phyloP scores from a whole-genome alignment of 2,888 invertebrate genomes.

The Eupeodes luniger region DNA sequence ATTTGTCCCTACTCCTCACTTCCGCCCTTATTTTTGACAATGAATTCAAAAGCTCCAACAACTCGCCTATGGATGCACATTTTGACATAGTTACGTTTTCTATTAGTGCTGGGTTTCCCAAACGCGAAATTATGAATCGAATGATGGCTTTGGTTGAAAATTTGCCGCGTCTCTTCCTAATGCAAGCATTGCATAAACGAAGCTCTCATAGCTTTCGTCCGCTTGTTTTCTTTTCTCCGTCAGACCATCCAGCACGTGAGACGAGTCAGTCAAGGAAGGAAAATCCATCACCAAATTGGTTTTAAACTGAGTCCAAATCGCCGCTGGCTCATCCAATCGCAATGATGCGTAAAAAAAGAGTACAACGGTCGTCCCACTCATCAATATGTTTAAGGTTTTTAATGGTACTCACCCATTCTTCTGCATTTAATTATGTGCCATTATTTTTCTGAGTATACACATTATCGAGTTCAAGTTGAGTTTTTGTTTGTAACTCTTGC shows the following conservation, averaged over 20 bases:
- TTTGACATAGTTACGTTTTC: constrained; percentile 12
- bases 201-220: constrained; percentile 23
- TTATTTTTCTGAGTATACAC: too few species aligned
- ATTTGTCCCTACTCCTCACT: neutral
- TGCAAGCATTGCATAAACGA: constrained; percentile 20
- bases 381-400: too few species aligned
- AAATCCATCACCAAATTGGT: too few species aligned
- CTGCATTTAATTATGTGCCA: too few species aligned
- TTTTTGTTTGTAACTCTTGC: too few species aligned
- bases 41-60: constrained; percentile 10
- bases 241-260: neutral
- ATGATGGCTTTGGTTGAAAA: constrained; percentile 10
- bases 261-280: constrained; percentile 12
- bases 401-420: too few species aligned
- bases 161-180: constrained; percentile 36
- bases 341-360: too few species aligned
- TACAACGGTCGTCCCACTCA: too few species aligned
- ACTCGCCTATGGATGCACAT: constrained; percentile 10
- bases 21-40: constrained; percentile 8
- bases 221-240: constrained; percentile 11
- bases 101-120: constrained; percentile 21
- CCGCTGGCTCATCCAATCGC: too few species aligned
- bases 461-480: too few species aligned
- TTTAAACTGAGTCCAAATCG: too few species aligned
- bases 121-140: constrained; percentile 34